Percentiles rank a stretch among this genome's conserved stretches.
phyloP scores from a whole-genome alignment of 2,888 invertebrate genomes.

The Dasysyrphus tricinctus region DNA sequence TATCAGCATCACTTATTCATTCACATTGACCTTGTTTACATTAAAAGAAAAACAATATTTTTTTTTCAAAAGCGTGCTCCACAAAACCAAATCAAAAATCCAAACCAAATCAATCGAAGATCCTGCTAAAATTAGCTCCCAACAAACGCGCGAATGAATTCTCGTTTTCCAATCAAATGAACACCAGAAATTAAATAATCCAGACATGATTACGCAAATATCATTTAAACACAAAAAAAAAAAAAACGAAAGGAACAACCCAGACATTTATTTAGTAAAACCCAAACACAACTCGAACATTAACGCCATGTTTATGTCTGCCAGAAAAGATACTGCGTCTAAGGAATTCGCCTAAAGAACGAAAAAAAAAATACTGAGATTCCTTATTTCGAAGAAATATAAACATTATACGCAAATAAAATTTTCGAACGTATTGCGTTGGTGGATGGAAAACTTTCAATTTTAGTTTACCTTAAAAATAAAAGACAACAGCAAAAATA shows the following conservation, averaged over 20 bases:
- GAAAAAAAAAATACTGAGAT: constrained; percentile 15
- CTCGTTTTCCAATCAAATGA: constrained; percentile 44
- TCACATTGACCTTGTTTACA: constrained; percentile 44
- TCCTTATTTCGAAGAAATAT: constrained; percentile 52
- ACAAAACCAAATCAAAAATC: constrained; percentile 30
- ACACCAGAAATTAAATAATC: constrained; percentile 60
- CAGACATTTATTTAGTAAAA: constrained; percentile 52
- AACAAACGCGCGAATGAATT: constrained; percentile 6
- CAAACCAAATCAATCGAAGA: constrained; percentile 28
- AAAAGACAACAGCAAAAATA: not conserved
- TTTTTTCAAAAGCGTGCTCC: not conserved
- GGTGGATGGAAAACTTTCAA: constrained; percentile 49
- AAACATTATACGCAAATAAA: constrained; percentile 59
- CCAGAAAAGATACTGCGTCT: constrained; percentile 25
- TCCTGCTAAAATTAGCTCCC: constrained; percentile 34
- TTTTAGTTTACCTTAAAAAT: constrained; percentile 31
- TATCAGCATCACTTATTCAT: not conserved
- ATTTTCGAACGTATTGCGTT: constrained; percentile 1
- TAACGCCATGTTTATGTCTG: constrained; percentile 69
- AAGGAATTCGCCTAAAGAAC: constrained; percentile 18
- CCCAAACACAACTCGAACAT: constrained; percentile 50
- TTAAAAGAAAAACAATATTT: not conserved
- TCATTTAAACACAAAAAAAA: constrained; percentile 34
- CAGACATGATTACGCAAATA: constrained; percentile 66
- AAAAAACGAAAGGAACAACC: constrained; percentile 11